These are phyloP conservation scores for Chloroceryle inda DNA, from an alignment of 2,797 vertebrate species.

Conservation along the genomic window DNA sequence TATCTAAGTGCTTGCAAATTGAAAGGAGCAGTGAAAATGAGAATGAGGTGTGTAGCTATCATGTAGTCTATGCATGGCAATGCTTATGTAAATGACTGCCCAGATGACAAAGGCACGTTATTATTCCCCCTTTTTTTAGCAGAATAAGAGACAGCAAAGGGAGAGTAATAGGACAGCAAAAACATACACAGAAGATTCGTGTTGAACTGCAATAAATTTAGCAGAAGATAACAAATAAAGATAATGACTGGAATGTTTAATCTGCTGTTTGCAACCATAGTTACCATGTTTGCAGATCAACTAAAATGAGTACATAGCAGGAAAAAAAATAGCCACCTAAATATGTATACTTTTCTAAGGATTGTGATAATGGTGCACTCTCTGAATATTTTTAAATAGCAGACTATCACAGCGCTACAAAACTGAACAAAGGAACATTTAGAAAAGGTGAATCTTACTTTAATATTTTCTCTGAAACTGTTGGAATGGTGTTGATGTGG, in stretches of 20 bases:
- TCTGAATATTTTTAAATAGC: neutral
- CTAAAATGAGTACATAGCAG: neutral
- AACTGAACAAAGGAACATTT: neutral
- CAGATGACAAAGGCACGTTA: accelerated
- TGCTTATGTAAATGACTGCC: neutral
- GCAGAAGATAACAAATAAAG: neutral
- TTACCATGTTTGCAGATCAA: neutral
- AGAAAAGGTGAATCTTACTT: neutral
- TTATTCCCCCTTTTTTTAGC: neutral
- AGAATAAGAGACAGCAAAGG: neutral
- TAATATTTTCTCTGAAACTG: neutral
- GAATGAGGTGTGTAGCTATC: neutral
- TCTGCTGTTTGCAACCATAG: neutral
- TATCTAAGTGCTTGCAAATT: neutral
- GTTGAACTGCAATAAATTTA: neutral
- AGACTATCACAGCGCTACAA: neutral
- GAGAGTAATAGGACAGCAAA: neutral
- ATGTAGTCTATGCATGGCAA: neutral
- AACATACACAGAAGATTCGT: neutral
- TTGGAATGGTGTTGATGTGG: neutral
- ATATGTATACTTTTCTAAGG: neutral
- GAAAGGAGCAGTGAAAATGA: neutral
- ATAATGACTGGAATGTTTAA: neutral
- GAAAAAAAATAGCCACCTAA: neutral
- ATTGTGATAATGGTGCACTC: neutral